phyloP scores from a whole-genome alignment of 1,140 invertebrate species.

The Plectrocnemia conspersa region DNA sequence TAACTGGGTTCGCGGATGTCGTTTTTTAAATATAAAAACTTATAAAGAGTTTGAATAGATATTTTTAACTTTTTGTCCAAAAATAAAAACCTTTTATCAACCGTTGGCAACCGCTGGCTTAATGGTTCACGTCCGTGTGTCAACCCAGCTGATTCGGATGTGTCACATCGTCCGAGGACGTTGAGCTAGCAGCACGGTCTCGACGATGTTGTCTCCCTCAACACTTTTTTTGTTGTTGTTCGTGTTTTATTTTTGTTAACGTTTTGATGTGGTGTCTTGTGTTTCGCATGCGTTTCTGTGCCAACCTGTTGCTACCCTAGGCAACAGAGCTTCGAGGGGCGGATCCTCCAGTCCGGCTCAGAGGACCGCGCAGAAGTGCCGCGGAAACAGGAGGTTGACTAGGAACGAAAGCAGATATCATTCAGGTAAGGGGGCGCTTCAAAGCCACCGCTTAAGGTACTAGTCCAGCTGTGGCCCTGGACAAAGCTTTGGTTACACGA shows the following conservation, averaged over 20 bases:
- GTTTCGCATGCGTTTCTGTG: slow-evolving; percentile 25
- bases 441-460: too few species aligned
- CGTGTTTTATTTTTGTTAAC: slow-evolving; percentile 36
- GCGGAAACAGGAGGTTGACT: slow-evolving; percentile 83
- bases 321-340: slow-evolving; percentile 23
- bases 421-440: slow-evolving; percentile 72
- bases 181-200: background rate
- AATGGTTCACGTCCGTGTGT: too few species aligned
- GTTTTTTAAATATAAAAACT: too few species aligned
- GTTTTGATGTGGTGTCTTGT: slow-evolving; percentile 38
- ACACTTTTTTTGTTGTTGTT: slow-evolving; percentile 7
- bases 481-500: too few species aligned
- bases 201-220: too few species aligned
- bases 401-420: slow-evolving; percentile 94
- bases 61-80: too few species aligned
- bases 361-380: slow-evolving; percentile 59
- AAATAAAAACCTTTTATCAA: too few species aligned
- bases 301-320: slow-evolving; percentile 21
- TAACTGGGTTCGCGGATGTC: too few species aligned
- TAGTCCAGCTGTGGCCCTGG: too few species aligned
- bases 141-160: too few species aligned
- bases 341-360: slow-evolving; percentile 47
- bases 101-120: too few species aligned
- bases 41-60: too few species aligned
- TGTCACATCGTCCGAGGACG: background rate